These are phyloP conservation scores for Atopsyche davidsoni DNA, from an alignment of 1,140 invertebrate species.

Conservation along the genomic window DNA sequence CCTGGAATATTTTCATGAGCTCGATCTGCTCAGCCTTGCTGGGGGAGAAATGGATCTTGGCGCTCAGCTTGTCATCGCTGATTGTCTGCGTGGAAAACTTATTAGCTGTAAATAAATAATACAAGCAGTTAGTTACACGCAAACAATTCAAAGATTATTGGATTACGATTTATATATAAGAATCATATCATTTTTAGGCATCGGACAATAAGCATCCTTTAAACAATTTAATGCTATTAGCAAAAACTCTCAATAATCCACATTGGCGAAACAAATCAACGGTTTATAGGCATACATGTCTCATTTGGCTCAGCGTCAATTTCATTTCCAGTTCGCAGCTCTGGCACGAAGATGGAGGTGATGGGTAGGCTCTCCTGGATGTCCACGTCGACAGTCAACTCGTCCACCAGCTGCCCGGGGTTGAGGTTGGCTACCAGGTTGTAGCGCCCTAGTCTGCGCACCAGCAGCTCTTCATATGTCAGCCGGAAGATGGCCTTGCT, in stretches of 20 bases:
- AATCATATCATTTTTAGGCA: too few species aligned
- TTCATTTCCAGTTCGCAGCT: slow-evolving; percentile 55
- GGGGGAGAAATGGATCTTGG: slow-evolving; percentile 21
- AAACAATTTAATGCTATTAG: too few species aligned
- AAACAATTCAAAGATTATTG: too few species aligned
- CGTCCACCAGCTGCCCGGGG: slow-evolving; percentile 51
- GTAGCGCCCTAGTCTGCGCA: slow-evolving; percentile 52
- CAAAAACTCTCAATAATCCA: too few species aligned
- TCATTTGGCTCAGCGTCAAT: slow-evolving; percentile 46
- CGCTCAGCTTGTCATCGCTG: slow-evolving; percentile 14
- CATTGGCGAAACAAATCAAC: too few species aligned
- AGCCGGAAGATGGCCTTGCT: slow-evolving; percentile 56
- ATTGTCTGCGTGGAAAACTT: slow-evolving; percentile 12
- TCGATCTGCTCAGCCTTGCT: slow-evolving; percentile 23
- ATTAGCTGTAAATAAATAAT: slow-evolving; percentile 25
- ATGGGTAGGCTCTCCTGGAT: slow-evolving; percentile 54
- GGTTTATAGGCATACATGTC: slow-evolving; percentile 35
- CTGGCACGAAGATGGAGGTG: slow-evolving; percentile 49
- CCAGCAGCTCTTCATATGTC: slow-evolving; percentile 59
- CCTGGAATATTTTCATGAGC: slow-evolving; percentile 25
- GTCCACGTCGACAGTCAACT: slow-evolving; percentile 52
- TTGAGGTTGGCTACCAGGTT: slow-evolving; percentile 57
- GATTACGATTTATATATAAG: too few species aligned
- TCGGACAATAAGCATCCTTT: too few species aligned
- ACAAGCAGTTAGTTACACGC: too few species aligned